Evolutionary conservation across 2,113 vertebrate genomes (phyloP), one percentile per base, ranked within the genome.

Genomic region (Cyprinodon tularosa): DNA sequence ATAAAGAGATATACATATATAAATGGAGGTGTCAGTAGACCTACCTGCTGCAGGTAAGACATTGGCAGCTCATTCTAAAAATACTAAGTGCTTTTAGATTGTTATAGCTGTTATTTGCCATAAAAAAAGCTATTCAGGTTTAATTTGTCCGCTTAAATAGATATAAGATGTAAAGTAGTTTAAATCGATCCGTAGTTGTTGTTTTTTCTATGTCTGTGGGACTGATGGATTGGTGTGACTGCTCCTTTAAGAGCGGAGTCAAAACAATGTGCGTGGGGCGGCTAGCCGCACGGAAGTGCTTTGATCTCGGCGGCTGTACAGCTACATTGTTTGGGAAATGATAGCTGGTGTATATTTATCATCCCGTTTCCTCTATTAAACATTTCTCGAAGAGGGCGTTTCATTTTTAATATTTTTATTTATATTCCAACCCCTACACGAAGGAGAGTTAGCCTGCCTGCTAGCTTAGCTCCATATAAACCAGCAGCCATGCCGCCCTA

Each of bases 401-500:
- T 70, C 15, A 60, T 61, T 77, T 69, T 74, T 75, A 38, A 22
- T 64, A 66, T 29, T 12, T 47, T 12, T 57, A 73, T 59, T 60
- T 10, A 67, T 57, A 72, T 66, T 39, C 39, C 12, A 45, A 22
- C 62, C 71, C 65, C 13, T 4, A 62, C 75, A 59, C 66, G 66
- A 39, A 70, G 15, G 78, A n/a, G 45, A 74, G 71, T 67, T 38
- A 60, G 84, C 77, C 81, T 74, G 82, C 82, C 72, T n/a, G 29
- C 37, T 72, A 70, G 83, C 84, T 29, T 87, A 86, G 85, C 78
- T 53, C 20, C 1, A 76, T 61, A 29, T 44, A 40, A 71, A 57
- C 65, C 45, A 80, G 69, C 81, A 87, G 85, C 73, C 88, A 95
- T 95, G 94, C 89, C 94, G 81, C 70, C 90, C 65, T 95, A 94